phyloP scores from a whole-genome alignment of 1,140 invertebrate species.

The Hylyphantes graminicola region DNA sequence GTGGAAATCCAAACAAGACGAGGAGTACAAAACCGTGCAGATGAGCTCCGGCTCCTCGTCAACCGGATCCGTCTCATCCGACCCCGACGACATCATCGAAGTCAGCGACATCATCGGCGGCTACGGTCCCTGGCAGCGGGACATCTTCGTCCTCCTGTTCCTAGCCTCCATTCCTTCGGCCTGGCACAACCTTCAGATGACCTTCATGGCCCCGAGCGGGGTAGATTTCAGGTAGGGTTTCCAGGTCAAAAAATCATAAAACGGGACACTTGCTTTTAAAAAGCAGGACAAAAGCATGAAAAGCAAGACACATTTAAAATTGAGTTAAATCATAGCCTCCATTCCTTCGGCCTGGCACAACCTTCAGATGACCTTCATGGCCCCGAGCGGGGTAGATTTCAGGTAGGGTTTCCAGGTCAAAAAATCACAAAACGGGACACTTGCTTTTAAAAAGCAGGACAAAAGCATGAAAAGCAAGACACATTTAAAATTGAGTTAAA shows the following conservation, averaged over 20 bases:
- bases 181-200: slow-evolving; percentile 56
- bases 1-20: slow-evolving; percentile 17
- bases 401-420: too few species aligned
- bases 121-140: slow-evolving; percentile 53
- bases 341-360: slow-evolving; percentile 55
- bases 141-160: slow-evolving; percentile 41
- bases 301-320: too few species aligned
- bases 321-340: slow-evolving; percentile 35
- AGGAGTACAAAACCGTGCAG: slow-evolving; percentile 27
- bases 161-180: slow-evolving; percentile 46
- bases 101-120: slow-evolving; percentile 45
- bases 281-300: too few species aligned
- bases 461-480: too few species aligned
- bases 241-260: too few species aligned
- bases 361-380: slow-evolving; percentile 56
- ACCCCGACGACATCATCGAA: slow-evolving; percentile 18
- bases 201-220: slow-evolving; percentile 51
- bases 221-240: too few species aligned
- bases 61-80: slow-evolving; percentile 8
- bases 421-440: too few species aligned
- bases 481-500: too few species aligned
- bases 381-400: slow-evolving; percentile 48
- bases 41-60: neutral
- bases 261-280: too few species aligned
- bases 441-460: too few species aligned